Evolutionary conservation across 2,888 invertebrate genomes (phyloP).

Genomic region (Trichopria drosophilae): DNA sequence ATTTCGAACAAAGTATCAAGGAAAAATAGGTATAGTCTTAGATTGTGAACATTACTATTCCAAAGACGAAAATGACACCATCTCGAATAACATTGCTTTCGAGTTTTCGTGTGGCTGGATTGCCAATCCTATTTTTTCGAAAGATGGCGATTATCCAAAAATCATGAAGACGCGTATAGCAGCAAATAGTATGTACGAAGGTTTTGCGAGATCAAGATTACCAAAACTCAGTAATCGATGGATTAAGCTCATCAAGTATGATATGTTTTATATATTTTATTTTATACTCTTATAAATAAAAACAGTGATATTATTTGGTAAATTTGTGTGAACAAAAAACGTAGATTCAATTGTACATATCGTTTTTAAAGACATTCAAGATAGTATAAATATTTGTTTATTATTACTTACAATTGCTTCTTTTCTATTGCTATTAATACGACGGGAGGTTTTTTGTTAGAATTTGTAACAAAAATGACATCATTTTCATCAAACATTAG

Average conservation of each 20-base stretch:
- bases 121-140: conserved; percentile 59
- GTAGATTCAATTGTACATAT: too few relatives aligned
- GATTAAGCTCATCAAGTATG: conserved; percentile 61
- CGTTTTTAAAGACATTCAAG: too few relatives aligned
- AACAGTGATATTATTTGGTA: conserved; percentile 8
- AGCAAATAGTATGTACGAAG: conserved; percentile 57
- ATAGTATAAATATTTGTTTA: too few relatives aligned
- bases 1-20: conserved; percentile 64
- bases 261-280: too few relatives aligned
- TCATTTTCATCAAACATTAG: too few relatives aligned
- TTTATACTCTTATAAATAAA: conserved; percentile 1
- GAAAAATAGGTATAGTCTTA: conserved; percentile 51
- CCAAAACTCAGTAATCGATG: conserved; percentile 62
- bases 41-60: conserved; percentile 30
- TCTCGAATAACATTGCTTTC: conserved; percentile 37
- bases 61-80: conserved; percentile 30
- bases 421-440: too few relatives aligned
- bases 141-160: conserved; percentile 61
- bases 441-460: too few relatives aligned
- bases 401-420: too few relatives aligned
- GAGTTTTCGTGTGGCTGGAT: conserved; percentile 60
- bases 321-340: not conserved
- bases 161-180: conserved; percentile 59
- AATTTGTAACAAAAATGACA: too few relatives aligned
- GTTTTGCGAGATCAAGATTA: conserved; percentile 57